Conservation (phyloP, 2,888 invertebrate species). For the Ctena decussata region DNA sequence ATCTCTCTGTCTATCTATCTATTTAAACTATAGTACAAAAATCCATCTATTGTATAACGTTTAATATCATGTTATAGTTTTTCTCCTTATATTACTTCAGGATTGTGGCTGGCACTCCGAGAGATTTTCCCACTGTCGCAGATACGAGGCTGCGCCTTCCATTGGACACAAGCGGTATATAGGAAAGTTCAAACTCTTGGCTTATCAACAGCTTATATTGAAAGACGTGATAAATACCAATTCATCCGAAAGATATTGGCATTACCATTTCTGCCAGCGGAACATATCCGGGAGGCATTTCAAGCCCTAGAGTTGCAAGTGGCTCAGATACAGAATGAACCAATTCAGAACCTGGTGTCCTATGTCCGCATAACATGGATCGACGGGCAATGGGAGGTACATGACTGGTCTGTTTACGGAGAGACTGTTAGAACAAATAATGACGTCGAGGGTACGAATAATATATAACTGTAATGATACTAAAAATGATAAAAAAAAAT, state of each 20-base stretch:
- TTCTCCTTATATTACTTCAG: slow-evolving; percentile 20
- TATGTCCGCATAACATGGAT: slow-evolving; percentile 26
- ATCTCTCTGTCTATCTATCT: too few species aligned
- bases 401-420: slow-evolving; percentile 25
- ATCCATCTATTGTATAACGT: not conserved
- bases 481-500: too few species aligned
- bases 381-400: not conserved
- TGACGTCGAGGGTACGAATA: slow-evolving; percentile 37
- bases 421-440: slow-evolving; percentile 35
- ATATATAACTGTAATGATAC: not conserved
- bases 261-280: slow-evolving; percentile 37
- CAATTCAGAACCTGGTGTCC: not conserved
- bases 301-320: not conserved
- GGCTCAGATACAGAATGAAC: not conserved
- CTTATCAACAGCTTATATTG: slow-evolving; percentile 23
- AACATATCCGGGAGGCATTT: slow-evolving; percentile 36
- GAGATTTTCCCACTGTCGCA: not conserved
- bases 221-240: not conserved
- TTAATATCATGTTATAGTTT: not conserved
- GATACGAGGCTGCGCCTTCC: slow-evolving; percentile 44
- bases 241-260: slow-evolving; percentile 33
- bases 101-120: slow-evolving; percentile 33
- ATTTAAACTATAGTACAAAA: not conserved
- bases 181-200: slow-evolving; percentile 27
- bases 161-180: slow-evolving; percentile 40